phyloP scores from a whole-genome alignment of 2,113 vertebrate species.

The Microcebus murinus region DNA sequence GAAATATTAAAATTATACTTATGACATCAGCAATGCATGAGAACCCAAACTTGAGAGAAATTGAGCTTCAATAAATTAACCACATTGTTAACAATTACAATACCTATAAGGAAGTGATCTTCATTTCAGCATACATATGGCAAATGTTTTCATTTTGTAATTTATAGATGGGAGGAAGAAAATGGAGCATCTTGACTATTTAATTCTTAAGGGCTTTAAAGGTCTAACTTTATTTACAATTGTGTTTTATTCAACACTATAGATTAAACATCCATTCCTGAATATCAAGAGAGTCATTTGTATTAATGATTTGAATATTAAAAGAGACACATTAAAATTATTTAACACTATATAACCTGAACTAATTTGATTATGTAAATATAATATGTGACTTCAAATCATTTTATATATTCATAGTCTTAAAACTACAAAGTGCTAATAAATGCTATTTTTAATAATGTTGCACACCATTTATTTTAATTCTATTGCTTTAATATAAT shows the following conservation, averaged over 20 bases:
- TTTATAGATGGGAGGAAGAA: not conserved
- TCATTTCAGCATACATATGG: not conserved
- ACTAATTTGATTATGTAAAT: conserved; percentile 34
- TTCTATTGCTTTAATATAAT: not conserved
- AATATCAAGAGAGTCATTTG: conserved; percentile 12
- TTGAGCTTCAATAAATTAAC: not conserved
- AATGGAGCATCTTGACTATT: not conserved
- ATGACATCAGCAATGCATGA: not conserved
- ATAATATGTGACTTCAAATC: not conserved
- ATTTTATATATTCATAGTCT: conserved; percentile 21
- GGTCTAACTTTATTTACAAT: not conserved
- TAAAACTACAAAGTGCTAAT: conserved; percentile 3
- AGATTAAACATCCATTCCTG: not conserved
- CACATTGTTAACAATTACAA: not conserved
- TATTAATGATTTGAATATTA: not conserved
- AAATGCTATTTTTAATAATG: conserved; percentile 42
- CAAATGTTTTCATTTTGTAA: not conserved
- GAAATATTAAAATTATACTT: not conserved
- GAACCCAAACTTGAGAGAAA: not conserved
- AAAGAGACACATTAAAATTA: conserved; percentile 2
- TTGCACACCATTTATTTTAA: conserved; percentile 20
- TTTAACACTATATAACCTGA: not conserved
- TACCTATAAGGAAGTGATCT: not conserved
- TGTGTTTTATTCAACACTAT: not conserved
- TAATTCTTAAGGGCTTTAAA: not conserved